These are phyloP conservation scores for Oikopleura vanhoeffeni DNA, from an alignment of 23 tunicate genomes.

Conservation along the genomic window DNA sequence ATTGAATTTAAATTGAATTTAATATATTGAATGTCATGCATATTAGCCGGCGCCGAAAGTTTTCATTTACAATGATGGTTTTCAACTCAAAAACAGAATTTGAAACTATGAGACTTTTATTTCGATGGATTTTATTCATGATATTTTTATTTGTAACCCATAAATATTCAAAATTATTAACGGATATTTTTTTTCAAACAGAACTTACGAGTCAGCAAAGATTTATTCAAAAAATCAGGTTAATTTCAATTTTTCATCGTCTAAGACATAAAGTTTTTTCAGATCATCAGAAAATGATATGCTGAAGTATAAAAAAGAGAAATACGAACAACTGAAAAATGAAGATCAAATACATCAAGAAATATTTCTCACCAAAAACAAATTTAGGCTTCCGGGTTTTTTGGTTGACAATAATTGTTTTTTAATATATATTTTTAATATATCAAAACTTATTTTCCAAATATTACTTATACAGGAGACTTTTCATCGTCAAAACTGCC, in stretches of 20 bases:
- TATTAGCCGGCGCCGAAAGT: not conserved
- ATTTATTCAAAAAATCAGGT: no score
- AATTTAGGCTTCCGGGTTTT: conserved; percentile 6
- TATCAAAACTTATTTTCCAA: no score
- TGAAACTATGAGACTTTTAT: not conserved
- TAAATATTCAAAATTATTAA: not conserved
- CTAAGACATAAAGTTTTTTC: not conserved
- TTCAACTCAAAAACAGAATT: not conserved
- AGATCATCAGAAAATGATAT: not conserved
- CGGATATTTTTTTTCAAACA: not conserved
- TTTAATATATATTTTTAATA: no score
- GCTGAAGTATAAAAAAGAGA: not conserved
- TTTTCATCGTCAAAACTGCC: no score
- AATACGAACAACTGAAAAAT: not conserved
- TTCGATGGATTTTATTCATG: not conserved
- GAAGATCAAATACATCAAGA: not conserved
- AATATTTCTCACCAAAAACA: not conserved
- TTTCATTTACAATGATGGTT: not conserved
- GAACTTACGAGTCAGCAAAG: no score
- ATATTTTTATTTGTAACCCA: not conserved
- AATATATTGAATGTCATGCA: not conserved
- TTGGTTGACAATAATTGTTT: not conserved
- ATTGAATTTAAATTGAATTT: no score
- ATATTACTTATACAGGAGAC: no score
- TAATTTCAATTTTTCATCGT: no score